Conservation (phyloP, 37 sponge, comb jelly and placozoan genomes). For the Geodia barretti region DNA sequence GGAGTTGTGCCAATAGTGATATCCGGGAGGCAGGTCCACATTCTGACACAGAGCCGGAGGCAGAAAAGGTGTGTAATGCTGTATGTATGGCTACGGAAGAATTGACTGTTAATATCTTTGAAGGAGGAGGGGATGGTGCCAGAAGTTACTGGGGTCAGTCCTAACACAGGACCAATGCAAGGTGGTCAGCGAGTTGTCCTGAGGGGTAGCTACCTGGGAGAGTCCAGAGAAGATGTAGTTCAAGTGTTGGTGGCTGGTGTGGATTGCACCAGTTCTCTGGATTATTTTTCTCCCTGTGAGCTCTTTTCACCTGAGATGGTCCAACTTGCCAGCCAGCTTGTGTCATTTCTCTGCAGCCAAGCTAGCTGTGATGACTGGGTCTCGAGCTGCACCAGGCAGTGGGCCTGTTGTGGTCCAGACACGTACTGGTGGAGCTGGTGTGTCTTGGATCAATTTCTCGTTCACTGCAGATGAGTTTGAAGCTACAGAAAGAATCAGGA, state of each 20-base stretch:
- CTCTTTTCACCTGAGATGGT: background rate
- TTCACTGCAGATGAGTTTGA: conserved; percentile 35
- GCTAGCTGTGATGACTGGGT: conserved; percentile 57
- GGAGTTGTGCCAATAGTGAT: too few species aligned
- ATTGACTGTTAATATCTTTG: too few species aligned
- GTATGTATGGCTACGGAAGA: too few species aligned
- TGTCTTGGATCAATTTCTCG: conserved; percentile 63
- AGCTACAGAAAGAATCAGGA: too few species aligned
- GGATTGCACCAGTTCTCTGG: conserved; percentile 81
- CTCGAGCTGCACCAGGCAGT: conserved; percentile 51
- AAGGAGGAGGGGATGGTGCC: too few species aligned
- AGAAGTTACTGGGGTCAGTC: conserved; percentile 81
- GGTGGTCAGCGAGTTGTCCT: conserved; percentile 69
- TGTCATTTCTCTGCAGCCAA: conserved; percentile 45
- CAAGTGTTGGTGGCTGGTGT: conserved; percentile 71
- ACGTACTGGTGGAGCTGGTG: conserved; percentile 66
- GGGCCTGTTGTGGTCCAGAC: conserved; percentile 90
- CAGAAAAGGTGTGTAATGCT: too few species aligned
- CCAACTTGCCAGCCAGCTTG: background rate
- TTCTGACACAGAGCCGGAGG: too few species aligned
- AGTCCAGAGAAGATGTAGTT: conserved; percentile 52
- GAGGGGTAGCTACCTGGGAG: conserved; percentile 79
- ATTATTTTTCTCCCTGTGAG: conserved; percentile 79
- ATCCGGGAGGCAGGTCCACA: too few species aligned
- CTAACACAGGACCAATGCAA: conserved; percentile 57